Conservation (phyloP, 2,113 vertebrate genomes). For the Peucedramus taeniatus region DNA sequence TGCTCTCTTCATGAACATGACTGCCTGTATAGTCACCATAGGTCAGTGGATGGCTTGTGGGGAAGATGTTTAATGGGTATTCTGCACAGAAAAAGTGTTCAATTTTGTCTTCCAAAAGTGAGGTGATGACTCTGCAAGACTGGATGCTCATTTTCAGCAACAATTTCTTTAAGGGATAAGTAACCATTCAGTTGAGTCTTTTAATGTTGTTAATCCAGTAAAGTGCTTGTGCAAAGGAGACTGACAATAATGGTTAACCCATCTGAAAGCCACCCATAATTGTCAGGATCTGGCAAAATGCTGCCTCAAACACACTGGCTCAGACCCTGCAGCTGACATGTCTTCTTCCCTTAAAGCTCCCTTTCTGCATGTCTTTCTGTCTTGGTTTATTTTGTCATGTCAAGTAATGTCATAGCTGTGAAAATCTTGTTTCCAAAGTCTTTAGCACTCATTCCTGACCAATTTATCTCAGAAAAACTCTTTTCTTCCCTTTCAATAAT, state of each 20-base stretch:
- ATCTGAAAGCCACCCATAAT: background rate
- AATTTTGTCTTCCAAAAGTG: background rate
- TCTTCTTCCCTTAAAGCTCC: background rate
- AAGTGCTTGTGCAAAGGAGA: background rate
- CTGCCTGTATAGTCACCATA: background rate
- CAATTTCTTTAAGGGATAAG: background rate
- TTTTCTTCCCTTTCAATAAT: background rate
- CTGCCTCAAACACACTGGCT: background rate
- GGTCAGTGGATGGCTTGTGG: background rate
- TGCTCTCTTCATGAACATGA: background rate
- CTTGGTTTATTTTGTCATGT: background rate
- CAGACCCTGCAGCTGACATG: background rate
- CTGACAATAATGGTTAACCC: background rate
- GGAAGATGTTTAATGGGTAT: background rate
- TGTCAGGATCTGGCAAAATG: background rate
- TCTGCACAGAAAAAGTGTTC: background rate
- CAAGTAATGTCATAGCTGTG: background rate
- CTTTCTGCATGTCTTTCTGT: background rate
- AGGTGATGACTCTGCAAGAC: background rate
- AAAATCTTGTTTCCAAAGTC: background rate
- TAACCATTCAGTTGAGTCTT: background rate
- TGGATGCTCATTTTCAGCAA: background rate
- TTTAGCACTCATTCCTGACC: background rate
- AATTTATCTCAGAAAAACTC: background rate
- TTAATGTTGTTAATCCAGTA: background rate